Evolutionary conservation across 2,113 vertebrate species (phyloP).

Genomic region (Bucco capensis): DNA sequence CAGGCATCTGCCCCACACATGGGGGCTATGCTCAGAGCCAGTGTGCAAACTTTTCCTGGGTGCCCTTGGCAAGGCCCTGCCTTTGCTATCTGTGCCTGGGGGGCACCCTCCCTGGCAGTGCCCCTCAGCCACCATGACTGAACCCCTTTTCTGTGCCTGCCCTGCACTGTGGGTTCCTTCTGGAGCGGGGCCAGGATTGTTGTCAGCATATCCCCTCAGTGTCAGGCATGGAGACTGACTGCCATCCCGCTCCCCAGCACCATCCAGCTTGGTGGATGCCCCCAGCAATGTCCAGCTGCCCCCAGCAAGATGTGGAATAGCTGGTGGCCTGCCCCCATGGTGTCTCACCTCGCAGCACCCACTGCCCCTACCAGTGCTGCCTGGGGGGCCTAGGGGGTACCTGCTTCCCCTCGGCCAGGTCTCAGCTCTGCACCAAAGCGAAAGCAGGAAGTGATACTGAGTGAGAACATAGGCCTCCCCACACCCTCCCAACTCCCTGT

Average conservation of each 20-base stretch:
- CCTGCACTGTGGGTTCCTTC: background rate
- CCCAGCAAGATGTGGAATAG: no score
- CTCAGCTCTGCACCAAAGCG: background rate
- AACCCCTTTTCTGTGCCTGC: background rate
- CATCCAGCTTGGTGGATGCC: background rate
- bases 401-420: background rate
- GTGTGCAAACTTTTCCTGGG: background rate
- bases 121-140: background rate
- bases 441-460: conserved; percentile 55
- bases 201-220: background rate
- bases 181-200: background rate
- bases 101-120: background rate
- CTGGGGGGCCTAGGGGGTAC: background rate
- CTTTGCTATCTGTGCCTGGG: background rate
- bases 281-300: background rate
- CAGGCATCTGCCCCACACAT: background rate
- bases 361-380: background rate
- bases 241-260: rapidly evolving
- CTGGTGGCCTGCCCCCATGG: background rate
- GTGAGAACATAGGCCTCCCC: background rate
- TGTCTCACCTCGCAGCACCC: rapidly evolving
- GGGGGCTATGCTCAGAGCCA: background rate
- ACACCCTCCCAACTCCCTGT: background rate
- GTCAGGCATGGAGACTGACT: background rate
- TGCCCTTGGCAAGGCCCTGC: background rate